Evolutionary conservation across 2,888 invertebrate species (phyloP).

Genomic region (Drosophila multiciliata): DNA sequence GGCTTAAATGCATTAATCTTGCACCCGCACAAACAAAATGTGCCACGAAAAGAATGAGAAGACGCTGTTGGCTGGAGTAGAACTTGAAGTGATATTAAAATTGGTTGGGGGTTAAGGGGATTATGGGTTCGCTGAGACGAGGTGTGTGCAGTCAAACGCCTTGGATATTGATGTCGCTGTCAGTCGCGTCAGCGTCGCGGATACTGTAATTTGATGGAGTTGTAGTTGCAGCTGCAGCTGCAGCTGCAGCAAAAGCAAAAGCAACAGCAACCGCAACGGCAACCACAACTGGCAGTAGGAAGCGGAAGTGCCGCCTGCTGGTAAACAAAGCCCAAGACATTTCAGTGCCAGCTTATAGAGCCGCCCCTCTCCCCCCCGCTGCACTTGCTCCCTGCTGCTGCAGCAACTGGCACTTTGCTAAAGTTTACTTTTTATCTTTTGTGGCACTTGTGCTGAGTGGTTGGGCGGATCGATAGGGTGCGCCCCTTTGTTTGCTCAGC

Average conservation of each 20-base stretch:
- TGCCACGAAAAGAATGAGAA: background rate
- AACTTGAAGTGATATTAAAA: background rate
- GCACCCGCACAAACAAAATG: constrained; percentile 31
- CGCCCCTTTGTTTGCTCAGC: constrained; percentile 17
- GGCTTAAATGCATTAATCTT: constrained; percentile 74
- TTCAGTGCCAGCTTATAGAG: constrained; percentile 45
- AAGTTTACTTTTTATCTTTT: constrained; percentile 72
- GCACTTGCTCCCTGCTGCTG: background rate
- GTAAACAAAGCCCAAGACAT: constrained; percentile 70
- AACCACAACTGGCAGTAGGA: constrained; percentile 41
- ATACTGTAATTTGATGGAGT: constrained; percentile 77
- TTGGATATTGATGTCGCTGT: constrained; percentile 58
- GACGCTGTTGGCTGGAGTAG: background rate
- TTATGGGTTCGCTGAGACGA: background rate
- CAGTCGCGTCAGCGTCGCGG: constrained; percentile 66
- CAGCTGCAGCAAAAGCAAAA: constrained; percentile 26
- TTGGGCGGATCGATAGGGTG: constrained; percentile 22
- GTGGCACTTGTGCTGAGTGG: constrained; percentile 56
- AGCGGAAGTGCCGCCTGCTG: constrained; percentile 52
- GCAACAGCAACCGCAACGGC: constrained; percentile 17
- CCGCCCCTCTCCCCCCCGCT: background rate
- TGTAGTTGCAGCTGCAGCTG: constrained; percentile 38
- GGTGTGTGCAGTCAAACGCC: constrained; percentile 23
- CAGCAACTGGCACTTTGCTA: constrained; percentile 20
- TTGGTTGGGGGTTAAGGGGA: background rate